phyloP scores from a whole-genome alignment of 2,888 invertebrate genomes.

The Calliphora vomitoria region DNA sequence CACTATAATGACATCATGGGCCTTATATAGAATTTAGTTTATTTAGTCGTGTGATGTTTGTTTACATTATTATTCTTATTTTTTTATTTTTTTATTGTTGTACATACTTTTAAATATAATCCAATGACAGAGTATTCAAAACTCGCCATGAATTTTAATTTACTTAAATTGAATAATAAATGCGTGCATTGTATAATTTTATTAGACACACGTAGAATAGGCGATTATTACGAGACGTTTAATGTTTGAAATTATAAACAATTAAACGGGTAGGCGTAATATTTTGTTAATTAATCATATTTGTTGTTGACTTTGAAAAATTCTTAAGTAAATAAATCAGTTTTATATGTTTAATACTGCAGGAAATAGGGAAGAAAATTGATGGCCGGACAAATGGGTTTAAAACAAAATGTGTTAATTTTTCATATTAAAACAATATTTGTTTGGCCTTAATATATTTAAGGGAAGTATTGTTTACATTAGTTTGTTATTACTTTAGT shows the following conservation, averaged over 20 bases:
- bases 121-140: constrained; percentile 42
- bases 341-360: no score
- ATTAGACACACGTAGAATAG: background rate
- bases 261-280: background rate
- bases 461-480: no score
- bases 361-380: no score
- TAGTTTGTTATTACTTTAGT: no score
- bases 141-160: constrained; percentile 50
- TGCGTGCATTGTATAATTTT: constrained; percentile 47
- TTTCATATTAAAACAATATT: no score
- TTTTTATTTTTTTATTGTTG: background rate
- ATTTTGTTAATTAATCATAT: background rate
- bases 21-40: constrained; percentile 10
- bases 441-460: no score
- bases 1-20: constrained; percentile 39
- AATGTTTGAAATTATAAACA: constrained; percentile 4
- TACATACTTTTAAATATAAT: constrained; percentile 13
- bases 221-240: no score
- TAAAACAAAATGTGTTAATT: no score
- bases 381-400: no score
- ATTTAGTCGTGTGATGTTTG: background rate
- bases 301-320: background rate
- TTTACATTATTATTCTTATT: background rate
- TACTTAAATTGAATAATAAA: constrained; percentile 24
- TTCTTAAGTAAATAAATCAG: background rate